phyloP scores from a whole-genome alignment of 2,888 invertebrate species.

The Pilophorus perplexus region DNA sequence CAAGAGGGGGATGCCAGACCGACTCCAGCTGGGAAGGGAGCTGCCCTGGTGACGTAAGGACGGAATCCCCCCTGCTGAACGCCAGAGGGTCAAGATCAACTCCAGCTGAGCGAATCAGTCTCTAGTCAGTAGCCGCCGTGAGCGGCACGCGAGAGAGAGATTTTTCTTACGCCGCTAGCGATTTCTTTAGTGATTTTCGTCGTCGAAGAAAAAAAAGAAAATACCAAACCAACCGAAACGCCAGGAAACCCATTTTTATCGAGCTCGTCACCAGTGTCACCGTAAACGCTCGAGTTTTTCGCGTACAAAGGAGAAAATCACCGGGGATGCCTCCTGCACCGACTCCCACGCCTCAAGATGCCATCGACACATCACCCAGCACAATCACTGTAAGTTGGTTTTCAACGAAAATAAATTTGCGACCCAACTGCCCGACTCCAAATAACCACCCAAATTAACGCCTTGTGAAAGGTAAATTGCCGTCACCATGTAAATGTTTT shows the following conservation, averaged over 20 bases:
- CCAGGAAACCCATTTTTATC: background rate
- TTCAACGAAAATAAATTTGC: too few species aligned
- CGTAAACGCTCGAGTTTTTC: too few species aligned
- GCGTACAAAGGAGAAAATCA: background rate
- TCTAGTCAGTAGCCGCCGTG: constrained; percentile 45
- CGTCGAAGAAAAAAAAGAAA: constrained; percentile 1
- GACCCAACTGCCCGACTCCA: too few species aligned
- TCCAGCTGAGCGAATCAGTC: constrained; percentile 39
- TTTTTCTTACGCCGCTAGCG: too few species aligned
- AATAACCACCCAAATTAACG: too few species aligned
- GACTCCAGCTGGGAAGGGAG: too few species aligned
- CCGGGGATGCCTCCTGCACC: constrained; percentile 38
- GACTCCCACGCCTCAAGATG: constrained; percentile 29
- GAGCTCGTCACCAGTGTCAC: background rate
- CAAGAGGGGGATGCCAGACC: too few species aligned
- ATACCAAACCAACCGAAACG: background rate
- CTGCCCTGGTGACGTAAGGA: constrained; percentile 22
- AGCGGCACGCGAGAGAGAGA: constrained; percentile 43
- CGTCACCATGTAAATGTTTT: too few species aligned
- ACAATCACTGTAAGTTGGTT: constrained; percentile 37
- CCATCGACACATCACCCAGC: constrained; percentile 19
- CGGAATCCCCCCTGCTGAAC: constrained; percentile 12
- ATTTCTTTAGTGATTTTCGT: too few species aligned
- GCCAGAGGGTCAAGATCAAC: constrained; percentile 41
- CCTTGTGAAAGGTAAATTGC: too few species aligned